Percentiles rank a stretch among this genome's conserved stretches.
Conservation (phyloP, 2,888 invertebrate genomes). For the Zele albiditarsus region DNA sequence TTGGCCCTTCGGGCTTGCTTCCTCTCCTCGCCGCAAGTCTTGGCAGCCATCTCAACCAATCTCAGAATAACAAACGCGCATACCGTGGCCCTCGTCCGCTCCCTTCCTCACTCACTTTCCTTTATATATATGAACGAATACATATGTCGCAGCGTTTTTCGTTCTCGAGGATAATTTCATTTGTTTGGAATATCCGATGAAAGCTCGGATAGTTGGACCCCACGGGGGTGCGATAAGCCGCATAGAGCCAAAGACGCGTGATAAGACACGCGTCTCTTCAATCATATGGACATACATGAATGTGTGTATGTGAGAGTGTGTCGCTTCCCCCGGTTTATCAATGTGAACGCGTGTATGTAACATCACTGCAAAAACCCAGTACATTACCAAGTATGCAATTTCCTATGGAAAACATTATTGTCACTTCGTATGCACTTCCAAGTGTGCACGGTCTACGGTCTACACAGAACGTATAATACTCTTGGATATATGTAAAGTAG, state of each 20-base stretch:
- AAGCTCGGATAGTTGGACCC: conserved; percentile 56
- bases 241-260: background rate
- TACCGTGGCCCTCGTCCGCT: conserved; percentile 31
- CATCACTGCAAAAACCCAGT: too few relatives aligned
- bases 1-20: conserved; percentile 24
- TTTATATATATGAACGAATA: conserved; percentile 44
- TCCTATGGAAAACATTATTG: too few relatives aligned
- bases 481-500: too few relatives aligned
- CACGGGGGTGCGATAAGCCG: conserved; percentile 48
- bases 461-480: too few relatives aligned
- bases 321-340: background rate
- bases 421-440: too few relatives aligned
- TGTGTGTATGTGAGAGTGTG: too few relatives aligned
- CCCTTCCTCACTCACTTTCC: background rate
- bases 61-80: conserved; percentile 14
- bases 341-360: background rate
- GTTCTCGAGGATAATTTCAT: conserved; percentile 62
- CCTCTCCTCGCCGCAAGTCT: conserved; percentile 41
- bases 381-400: too few relatives aligned
- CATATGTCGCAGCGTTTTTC: conserved; percentile 57
- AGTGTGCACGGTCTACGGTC: too few relatives aligned
- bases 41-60: conserved; percentile 35
- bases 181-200: conserved; percentile 63
- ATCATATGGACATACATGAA: background rate
- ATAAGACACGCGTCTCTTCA: conserved; percentile 1